Evolutionary conservation across 2,888 invertebrate genomes (phyloP).

Genomic region (Chaitophorus viminalis): DNA sequence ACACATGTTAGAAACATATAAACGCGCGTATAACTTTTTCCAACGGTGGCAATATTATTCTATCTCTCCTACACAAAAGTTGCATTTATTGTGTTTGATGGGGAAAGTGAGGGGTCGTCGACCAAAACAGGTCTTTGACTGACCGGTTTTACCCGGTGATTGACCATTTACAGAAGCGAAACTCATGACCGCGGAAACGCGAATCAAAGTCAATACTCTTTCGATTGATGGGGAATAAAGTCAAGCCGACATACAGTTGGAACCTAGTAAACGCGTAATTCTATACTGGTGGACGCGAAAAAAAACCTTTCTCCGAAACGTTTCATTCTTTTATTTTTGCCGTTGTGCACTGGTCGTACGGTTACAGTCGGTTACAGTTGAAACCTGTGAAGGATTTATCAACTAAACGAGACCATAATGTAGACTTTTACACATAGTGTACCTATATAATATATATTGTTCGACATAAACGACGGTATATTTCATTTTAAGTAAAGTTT

Average conservation of each 20-base stretch:
- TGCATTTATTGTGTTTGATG: slow-evolving; percentile 12
- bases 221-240: slow-evolving; percentile 25
- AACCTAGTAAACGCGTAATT: slow-evolving; percentile 10
- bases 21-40: too few relatives aligned
- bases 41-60: slow-evolving; percentile 12
- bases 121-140: slow-evolving; percentile 42
- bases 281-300: slow-evolving; percentile 10
- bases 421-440: too few relatives aligned
- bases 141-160: slow-evolving; percentile 54
- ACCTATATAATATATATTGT: too few relatives aligned
- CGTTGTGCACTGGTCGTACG: neutral
- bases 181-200: slow-evolving; percentile 58
- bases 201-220: slow-evolving; percentile 46
- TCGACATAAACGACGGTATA: neutral
- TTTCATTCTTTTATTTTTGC: slow-evolving; percentile 28
- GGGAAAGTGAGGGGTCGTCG: slow-evolving; percentile 60
- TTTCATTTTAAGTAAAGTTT: neutral
- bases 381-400: neutral
- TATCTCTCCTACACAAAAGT: neutral
- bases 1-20: too few relatives aligned
- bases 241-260: slow-evolving; percentile 27
- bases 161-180: slow-evolving; percentile 60
- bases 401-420: too few relatives aligned
- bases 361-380: too few relatives aligned
- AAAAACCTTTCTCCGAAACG: slow-evolving; percentile 58